These are phyloP conservation scores for Monochamus alternatus DNA, from an alignment of 2,888 invertebrate genomes.

Conservation along the genomic window DNA sequence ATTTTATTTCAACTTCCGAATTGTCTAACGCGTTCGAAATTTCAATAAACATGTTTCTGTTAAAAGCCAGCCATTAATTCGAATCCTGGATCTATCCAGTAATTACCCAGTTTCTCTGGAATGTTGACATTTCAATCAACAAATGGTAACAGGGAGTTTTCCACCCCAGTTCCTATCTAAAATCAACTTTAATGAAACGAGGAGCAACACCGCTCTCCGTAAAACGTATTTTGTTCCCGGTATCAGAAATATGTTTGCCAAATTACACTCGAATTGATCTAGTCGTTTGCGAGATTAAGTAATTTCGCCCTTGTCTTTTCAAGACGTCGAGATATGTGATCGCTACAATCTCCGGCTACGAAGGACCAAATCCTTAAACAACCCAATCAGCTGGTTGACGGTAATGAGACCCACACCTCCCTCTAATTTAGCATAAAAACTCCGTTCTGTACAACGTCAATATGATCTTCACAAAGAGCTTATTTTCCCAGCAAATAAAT, in stretches of 20 bases:
- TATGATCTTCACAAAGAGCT: too few relatives aligned
- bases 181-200: background rate
- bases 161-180: background rate
- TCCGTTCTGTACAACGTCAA: too few relatives aligned
- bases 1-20: background rate
- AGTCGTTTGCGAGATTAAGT: slow-evolving; percentile 18
- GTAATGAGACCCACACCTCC: background rate
- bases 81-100: background rate
- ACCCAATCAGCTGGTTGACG: background rate
- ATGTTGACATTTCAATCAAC: slow-evolving; percentile 1
- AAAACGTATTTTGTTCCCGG: background rate
- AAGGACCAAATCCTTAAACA: background rate
- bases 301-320: slow-evolving; percentile 10
- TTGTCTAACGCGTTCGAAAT: background rate
- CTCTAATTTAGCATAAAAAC: too few relatives aligned
- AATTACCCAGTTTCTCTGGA: background rate
- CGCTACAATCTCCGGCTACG: background rate
- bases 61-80: background rate
- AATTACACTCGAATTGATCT: slow-evolving; percentile 7
- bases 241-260: slow-evolving; percentile 1
- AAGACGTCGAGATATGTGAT: slow-evolving; percentile 9
- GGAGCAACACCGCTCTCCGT: background rate
- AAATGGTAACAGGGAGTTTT: background rate
- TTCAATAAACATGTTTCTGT: background rate
- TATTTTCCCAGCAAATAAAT: too few relatives aligned